Conservation (phyloP, 2,797 vertebrate species). For the Lycodopsis pacificus region DNA sequence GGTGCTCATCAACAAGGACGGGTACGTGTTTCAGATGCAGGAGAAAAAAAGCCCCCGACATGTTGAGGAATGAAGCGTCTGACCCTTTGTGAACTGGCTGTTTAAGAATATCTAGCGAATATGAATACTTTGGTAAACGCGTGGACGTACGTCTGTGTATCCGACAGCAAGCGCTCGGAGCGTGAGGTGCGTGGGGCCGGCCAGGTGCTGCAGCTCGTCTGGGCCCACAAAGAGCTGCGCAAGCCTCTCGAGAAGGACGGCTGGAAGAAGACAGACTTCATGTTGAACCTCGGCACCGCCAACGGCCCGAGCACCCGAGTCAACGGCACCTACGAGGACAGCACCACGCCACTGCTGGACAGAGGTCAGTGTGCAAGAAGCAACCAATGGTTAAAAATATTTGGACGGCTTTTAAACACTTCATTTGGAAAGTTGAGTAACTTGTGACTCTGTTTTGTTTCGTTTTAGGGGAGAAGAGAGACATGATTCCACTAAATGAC, state of each 20-base stretch:
- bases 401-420: neutral
- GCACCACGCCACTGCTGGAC: conserved; percentile 94
- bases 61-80: neutral
- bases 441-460: conserved; percentile 15
- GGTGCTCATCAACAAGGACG: conserved; percentile 96
- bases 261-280: conserved; percentile 97
- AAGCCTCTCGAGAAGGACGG: conserved; percentile 96
- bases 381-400: neutral
- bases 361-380: conserved; percentile 81
- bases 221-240: conserved; percentile 96
- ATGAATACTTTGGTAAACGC: neutral
- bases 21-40: conserved; percentile 73
- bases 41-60: too few species aligned
- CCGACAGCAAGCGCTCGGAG: conserved; percentile 91
- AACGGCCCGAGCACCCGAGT: conserved; percentile 81
- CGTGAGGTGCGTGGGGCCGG: conserved; percentile 93
- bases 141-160: neutral
- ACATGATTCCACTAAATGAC: conserved; percentile 96
- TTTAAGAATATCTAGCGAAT: neutral
- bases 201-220: conserved; percentile 94
- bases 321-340: conserved; percentile 93
- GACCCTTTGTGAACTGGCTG: neutral
- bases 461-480: conserved; percentile 87
- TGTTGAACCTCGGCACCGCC: conserved; percentile 86
- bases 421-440: neutral